Evolutionary conservation across 2,113 vertebrate species (phyloP).

Genomic region (Argyrosomus japonicus): DNA sequence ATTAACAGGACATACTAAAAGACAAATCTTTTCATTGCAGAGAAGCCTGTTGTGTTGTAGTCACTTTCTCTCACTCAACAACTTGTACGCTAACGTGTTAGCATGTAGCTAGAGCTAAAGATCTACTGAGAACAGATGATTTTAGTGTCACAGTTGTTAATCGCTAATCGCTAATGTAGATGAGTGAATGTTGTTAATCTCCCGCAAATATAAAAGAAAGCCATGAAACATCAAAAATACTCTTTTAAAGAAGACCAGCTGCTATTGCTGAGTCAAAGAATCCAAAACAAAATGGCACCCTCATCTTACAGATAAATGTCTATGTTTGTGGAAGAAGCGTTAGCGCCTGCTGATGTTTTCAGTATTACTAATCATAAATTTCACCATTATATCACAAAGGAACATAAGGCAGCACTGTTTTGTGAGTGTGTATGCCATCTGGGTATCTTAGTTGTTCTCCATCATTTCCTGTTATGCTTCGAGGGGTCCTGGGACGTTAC

Average conservation of each 20-base stretch:
- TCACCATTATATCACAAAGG: neutral
- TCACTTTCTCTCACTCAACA: neutral
- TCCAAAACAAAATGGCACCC: neutral
- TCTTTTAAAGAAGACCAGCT: neutral
- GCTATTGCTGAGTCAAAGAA: neutral
- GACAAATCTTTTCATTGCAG: neutral
- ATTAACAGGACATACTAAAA: neutral
- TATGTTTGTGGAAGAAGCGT: neutral
- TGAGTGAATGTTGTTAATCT: conserved; percentile 3
- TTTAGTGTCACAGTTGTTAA: neutral
- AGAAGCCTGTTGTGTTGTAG: neutral
- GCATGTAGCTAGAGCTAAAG: conserved; percentile 1
- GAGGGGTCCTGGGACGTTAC: neutral
- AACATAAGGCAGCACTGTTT: neutral
- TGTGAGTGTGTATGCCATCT: neutral
- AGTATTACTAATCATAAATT: neutral
- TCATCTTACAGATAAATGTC: neutral
- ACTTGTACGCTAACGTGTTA: conserved; percentile 16
- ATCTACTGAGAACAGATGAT: neutral
- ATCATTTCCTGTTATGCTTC: conserved; percentile 22
- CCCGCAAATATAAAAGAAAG: neutral
- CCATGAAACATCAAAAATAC: neutral
- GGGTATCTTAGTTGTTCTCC: neutral
- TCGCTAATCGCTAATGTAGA: neutral
- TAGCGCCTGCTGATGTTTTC: neutral